Base-by-base conservation (phyloP, 2,113 vertebrate genomes). In the Pao palembangensis region DNA sequence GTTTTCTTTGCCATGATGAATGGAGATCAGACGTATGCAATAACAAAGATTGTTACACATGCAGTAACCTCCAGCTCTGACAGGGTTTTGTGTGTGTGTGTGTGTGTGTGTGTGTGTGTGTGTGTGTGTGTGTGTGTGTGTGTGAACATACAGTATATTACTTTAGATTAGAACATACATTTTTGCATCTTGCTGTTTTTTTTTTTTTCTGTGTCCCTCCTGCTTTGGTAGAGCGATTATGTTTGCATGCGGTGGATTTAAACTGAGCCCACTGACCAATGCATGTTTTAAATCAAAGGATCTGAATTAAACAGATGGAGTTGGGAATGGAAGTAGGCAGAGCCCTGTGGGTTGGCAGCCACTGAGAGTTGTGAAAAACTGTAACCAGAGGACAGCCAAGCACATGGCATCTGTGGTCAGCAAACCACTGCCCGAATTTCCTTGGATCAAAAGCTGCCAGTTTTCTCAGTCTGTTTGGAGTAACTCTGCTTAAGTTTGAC, bases 281-380 rank as follows among this genome's bases (percentile, higher is more conserved):
- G 67, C 53, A 53, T 75, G 62, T 64, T 82, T 79, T 75, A 62
- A 83, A 80, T 76, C 51, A 55, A 41, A 85, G 83, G 79, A 73
- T 83, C 65, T 59, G 56, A 71, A 85, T 85, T 79, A 67, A 75
- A 76, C 82, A 82, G 82, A 86, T 79, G 67, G 63, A 80, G 67
- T 65, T 72, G 59, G 80, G 84, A 66, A 75, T 81, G 85, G 85
- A 88, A 83, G 85, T 76, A 71, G 86, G 79, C 76, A 87, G 75
- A 76, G 78, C 63, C 73, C 62, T 84, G 86, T 73, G 85, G 80
- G 69, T 82, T 83, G 84, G 87, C 84, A 80, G 79, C 56, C 61
- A 42, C 43, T 7, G 8, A 23, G 64, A 65, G 72, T 64, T 81
- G 75, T 79, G 69, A 83, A 79, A 70, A 72, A 65, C 64, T 79